phyloP scores from a whole-genome alignment of 2,113 vertebrate genomes.

The Pelodiscus sinensis region DNA sequence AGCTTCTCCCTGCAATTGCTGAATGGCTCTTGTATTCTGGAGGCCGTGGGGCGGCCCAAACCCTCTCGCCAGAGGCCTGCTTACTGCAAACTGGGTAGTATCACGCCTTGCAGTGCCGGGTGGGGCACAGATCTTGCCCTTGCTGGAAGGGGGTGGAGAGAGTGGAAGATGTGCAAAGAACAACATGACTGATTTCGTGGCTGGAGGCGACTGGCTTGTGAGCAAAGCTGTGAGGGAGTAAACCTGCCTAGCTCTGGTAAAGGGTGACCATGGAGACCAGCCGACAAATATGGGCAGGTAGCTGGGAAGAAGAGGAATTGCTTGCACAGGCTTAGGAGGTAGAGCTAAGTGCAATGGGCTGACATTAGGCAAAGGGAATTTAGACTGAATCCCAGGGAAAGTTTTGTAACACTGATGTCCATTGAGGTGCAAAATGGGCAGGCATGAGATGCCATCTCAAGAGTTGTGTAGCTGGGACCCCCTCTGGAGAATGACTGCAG shows the following conservation, averaged over 20 bases:
- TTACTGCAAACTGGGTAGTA: background rate
- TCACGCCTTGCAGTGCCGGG: background rate
- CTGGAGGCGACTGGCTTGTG: background rate
- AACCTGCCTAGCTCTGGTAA: background rate
- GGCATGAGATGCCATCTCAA: rapidly evolving
- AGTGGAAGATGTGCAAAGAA: background rate
- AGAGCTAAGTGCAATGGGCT: background rate
- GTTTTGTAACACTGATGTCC: background rate
- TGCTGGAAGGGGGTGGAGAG: background rate
- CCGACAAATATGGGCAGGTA: background rate
- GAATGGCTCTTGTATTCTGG: background rate
- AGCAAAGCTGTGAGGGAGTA: background rate
- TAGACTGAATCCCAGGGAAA: background rate
- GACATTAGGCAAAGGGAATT: background rate
- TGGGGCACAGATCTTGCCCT: background rate
- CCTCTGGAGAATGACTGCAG: background rate
- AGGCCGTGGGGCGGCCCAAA: background rate
- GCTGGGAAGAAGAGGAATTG: background rate
- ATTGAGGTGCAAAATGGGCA: background rate
- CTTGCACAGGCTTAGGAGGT: background rate
- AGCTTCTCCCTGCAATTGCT: background rate
- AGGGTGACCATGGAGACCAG: background rate
- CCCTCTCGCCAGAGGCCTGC: background rate
- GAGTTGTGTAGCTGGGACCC: background rate
- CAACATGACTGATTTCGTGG: background rate